Evolutionary conservation across 2,797 vertebrate genomes (phyloP).

Genomic region (Crax fasciolata): DNA sequence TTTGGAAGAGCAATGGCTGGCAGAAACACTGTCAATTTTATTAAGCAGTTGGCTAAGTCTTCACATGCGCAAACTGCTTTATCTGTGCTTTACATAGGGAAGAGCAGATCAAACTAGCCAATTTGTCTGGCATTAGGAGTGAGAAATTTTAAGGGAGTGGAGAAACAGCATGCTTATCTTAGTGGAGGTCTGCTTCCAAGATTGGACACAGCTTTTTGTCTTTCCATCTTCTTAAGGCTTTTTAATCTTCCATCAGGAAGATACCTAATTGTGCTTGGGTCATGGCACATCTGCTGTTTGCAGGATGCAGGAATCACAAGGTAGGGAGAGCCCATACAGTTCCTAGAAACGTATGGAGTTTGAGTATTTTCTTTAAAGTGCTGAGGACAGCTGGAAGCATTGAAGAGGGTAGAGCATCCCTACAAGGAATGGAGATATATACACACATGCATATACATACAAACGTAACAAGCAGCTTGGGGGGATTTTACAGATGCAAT

Average conservation of each 20-base stretch:
- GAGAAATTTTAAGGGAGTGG: not conserved
- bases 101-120: not conserved
- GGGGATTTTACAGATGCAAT: not conserved
- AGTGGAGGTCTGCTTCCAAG: not conserved
- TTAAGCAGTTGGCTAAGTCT: constrained; percentile 9
- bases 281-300: not conserved
- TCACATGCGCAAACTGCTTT: not conserved
- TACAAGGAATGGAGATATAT: not conserved
- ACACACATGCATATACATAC: rapidly evolving
- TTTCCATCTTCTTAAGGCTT: not conserved
- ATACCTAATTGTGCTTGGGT: not conserved
- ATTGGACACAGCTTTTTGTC: not conserved
- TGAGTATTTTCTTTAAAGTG: not conserved
- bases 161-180: not conserved
- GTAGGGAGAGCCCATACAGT: not conserved
- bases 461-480: not conserved
- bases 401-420: not conserved
- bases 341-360: not conserved
- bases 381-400: not conserved
- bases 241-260: not conserved
- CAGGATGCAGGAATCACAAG: not conserved
- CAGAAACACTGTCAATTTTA: constrained; percentile 28
- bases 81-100: not conserved
- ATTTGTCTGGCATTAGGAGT: not conserved
- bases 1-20: constrained; percentile 18